These are phyloP conservation scores for Peromyscus polionotus DNA, from an alignment of 2,113 vertebrate genomes.

Conservation along the genomic window DNA sequence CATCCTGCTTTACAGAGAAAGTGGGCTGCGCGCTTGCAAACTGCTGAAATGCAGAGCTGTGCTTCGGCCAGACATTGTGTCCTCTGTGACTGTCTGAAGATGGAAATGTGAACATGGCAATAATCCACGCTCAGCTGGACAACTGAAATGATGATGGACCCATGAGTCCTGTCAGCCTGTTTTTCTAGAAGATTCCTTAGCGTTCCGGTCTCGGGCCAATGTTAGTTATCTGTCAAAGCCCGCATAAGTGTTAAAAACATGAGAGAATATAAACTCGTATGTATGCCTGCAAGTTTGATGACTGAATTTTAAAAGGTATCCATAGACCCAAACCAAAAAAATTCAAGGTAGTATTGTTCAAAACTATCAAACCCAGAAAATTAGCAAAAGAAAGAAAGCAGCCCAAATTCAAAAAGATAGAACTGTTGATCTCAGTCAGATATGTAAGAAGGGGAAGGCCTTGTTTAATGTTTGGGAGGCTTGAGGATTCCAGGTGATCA, in stretches of 20 bases:
- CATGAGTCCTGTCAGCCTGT: neutral
- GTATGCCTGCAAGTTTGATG: neutral
- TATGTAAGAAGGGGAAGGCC: neutral
- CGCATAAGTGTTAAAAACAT: neutral
- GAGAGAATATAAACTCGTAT: neutral
- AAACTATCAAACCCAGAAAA: neutral
- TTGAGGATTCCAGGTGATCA: neutral
- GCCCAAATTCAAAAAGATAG: neutral
- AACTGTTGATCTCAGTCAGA: neutral
- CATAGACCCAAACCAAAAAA: slow-evolving; percentile 4
- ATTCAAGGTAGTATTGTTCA: neutral
- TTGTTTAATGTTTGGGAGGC: neutral
- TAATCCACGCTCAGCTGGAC: neutral
- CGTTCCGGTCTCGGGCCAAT: neutral
- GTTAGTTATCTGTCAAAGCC: neutral
- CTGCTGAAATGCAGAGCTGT: neutral
- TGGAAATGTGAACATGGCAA: neutral
- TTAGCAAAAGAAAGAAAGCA: neutral
- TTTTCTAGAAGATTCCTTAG: neutral
- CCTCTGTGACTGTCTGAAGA: neutral
- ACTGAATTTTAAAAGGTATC: slow-evolving; percentile 1
- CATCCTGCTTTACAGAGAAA: neutral
- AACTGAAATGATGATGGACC: neutral
- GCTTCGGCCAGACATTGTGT: neutral
- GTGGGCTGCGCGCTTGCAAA: neutral